Percentiles rank a stretch among this genome's conserved stretches.
These are phyloP conservation scores for Akabosia matsudoensis DNA, from an alignment of 1,140 invertebrate genomes.

Conservation along the genomic window DNA sequence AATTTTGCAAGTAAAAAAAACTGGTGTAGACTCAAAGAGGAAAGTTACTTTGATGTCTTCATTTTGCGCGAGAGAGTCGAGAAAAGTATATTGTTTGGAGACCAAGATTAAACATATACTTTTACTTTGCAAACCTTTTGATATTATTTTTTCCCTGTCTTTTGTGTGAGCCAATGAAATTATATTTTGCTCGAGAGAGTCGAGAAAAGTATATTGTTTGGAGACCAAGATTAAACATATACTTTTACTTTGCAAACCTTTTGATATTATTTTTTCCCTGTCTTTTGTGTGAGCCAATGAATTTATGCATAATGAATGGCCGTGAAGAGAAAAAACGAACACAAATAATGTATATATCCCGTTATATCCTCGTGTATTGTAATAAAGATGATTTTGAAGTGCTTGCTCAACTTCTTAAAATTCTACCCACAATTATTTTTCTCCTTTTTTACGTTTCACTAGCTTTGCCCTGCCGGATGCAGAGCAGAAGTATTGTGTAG, in stretches of 20 bases:
- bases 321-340: too few relatives aligned
- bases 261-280: neutral
- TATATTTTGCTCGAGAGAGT: neutral
- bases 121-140: neutral
- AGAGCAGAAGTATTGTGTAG: too few relatives aligned
- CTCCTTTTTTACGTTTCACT: neutral
- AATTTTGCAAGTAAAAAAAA: too few relatives aligned
- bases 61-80: too few relatives aligned
- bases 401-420: neutral
- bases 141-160: neutral
- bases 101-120: conserved; percentile 11
- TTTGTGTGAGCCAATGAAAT: neutral
- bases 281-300: neutral
- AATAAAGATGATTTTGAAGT: neutral
- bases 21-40: too few relatives aligned
- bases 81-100: neutral
- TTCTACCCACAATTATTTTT: neutral
- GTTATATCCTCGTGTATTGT: neutral
- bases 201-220: neutral
- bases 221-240: conserved; percentile 7
- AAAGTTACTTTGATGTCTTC: conserved; percentile 11
- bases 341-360: too few relatives aligned
- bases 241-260: neutral
- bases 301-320: too few relatives aligned
- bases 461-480: neutral